phyloP scores from a whole-genome alignment of 1,140 invertebrate species.

The Nasonia longicornis region DNA sequence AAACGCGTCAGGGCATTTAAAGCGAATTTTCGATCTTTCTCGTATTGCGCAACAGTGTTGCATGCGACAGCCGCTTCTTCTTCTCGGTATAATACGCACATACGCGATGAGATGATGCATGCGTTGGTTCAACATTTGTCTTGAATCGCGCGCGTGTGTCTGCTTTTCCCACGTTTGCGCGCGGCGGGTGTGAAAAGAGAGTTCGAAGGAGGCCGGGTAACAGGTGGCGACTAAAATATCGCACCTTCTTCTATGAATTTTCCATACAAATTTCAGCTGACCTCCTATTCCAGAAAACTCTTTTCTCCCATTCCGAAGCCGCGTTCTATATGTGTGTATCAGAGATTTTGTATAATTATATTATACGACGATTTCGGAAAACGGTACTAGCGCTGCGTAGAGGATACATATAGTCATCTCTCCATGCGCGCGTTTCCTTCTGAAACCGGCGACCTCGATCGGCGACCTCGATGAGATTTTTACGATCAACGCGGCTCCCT shows the following conservation, averaged over 20 bases:
- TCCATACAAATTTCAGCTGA: conserved; percentile 28
- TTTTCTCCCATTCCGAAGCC: neutral
- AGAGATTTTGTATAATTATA: too few relatives aligned
- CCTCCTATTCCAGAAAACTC: conserved; percentile 26
- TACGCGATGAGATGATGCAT: too few relatives aligned
- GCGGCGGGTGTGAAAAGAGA: conserved; percentile 20
- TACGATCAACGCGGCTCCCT: conserved; percentile 2
- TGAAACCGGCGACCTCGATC: conserved; percentile 57
- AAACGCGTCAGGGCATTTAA: conserved; percentile 24
- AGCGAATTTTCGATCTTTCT: neutral
- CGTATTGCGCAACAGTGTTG: neutral
- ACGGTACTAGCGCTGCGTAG: neutral
- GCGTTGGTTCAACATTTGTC: too few relatives aligned
- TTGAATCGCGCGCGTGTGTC: too few relatives aligned
- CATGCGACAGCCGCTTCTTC: too few relatives aligned
- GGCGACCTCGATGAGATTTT: conserved; percentile 54
- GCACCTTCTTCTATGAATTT: conserved; percentile 34
- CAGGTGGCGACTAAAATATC: conserved; percentile 9
- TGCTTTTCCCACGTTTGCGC: too few relatives aligned
- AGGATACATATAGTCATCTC: conserved; percentile 48
- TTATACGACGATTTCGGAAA: neutral
- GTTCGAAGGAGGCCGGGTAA: conserved; percentile 8
- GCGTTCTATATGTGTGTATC: neutral
- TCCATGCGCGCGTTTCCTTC: conserved; percentile 40
- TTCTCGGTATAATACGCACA: too few relatives aligned